phyloP scores from a whole-genome alignment of 1,140 invertebrate species.

The Coelopa frigida region DNA sequence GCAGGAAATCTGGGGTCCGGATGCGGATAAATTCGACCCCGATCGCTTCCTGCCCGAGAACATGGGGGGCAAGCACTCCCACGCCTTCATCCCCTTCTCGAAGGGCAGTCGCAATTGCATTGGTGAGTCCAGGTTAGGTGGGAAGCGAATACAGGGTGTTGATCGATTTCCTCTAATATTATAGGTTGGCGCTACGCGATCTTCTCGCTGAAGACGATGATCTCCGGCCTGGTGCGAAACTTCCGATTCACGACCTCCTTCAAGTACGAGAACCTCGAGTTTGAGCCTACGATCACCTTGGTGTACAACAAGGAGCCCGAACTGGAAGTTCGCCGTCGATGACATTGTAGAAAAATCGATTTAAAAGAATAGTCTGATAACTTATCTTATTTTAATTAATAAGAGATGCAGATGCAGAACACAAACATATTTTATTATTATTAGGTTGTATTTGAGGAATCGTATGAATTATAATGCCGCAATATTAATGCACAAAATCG shows the following conservation, averaged over 20 bases:
- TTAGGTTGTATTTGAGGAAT: too few species aligned
- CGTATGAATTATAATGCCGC: too few species aligned
- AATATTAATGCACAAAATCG: too few species aligned
- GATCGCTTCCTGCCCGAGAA: conserved; percentile 50
- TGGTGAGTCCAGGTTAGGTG: conserved; percentile 23
- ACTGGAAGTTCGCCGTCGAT: too few species aligned
- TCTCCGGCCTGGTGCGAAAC: conserved; percentile 7
- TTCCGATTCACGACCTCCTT: conserved; percentile 2
- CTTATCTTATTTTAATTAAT: too few species aligned
- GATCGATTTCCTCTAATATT: background rate
- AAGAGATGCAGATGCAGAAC: too few species aligned
- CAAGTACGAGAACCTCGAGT: conserved; percentile 10
- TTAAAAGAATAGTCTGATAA: too few species aligned
- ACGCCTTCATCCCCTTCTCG: conserved; percentile 52
- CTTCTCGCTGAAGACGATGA: conserved; percentile 5
- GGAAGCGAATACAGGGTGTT: background rate
- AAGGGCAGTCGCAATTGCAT: conserved; percentile 53
- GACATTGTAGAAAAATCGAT: too few species aligned
- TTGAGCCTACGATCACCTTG: background rate
- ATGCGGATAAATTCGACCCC: conserved; percentile 54
- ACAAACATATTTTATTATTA: too few species aligned
- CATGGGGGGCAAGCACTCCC: conserved; percentile 34
- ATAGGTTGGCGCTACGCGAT: conserved; percentile 10
- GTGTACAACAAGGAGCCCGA: too few species aligned
- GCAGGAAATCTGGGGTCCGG: conserved; percentile 33